phyloP scores from a whole-genome alignment of 1,140 invertebrate genomes.

The Drosophila paulistorum region DNA sequence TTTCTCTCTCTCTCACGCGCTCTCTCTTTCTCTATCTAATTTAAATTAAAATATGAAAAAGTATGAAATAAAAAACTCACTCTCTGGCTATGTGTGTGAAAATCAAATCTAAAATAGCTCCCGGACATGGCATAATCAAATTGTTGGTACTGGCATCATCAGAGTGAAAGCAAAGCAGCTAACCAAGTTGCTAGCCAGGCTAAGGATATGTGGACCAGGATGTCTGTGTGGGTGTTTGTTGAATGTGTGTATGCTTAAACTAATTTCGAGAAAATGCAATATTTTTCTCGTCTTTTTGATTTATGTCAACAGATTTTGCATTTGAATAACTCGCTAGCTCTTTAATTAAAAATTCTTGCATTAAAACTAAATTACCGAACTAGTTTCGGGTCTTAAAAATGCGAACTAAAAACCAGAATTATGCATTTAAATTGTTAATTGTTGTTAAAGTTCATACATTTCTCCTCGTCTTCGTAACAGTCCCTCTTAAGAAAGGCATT shows the following conservation, averaged over 20 bases:
- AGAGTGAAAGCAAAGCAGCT: conserved; percentile 12
- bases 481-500: too few species aligned
- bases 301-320: conserved; percentile 1
- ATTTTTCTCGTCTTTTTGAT: conserved; percentile 14
- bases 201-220: conserved; percentile 17
- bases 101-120: conserved; percentile 81
- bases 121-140: conserved; percentile 78
- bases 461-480: too few species aligned
- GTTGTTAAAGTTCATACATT: too few species aligned
- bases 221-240: background rate
- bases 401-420: background rate
- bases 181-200: conserved; percentile 19
- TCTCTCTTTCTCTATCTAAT: conserved; percentile 52
- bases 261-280: conserved; percentile 11
- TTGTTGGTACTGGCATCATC: conserved; percentile 44
- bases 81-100: conserved; percentile 43
- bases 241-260: background rate
- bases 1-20: conserved; percentile 20
- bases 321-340: background rate
- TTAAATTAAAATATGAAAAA: conserved; percentile 81
- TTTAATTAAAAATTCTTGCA: background rate
- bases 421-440: too few species aligned
- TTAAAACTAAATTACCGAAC: background rate
- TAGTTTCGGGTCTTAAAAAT: background rate
- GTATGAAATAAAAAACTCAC: conserved; percentile 29